Base-by-base conservation (phyloP, 2,888 invertebrate genomes). In the Lasius platythorax region DNA sequence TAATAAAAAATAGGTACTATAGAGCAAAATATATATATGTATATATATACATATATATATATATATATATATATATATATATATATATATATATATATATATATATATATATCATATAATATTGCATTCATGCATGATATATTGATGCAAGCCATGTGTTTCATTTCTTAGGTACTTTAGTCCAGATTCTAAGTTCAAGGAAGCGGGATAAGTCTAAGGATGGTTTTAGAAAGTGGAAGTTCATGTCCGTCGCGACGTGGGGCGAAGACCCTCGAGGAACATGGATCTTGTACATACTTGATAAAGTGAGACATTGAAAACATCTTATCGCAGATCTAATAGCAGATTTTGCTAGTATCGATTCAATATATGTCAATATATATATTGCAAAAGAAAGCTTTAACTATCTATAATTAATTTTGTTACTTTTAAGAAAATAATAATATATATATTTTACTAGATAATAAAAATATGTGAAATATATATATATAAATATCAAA, bases 161-260 rank as follows among this genome's bases (percentile, higher is more conserved):
- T 28, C 3, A 6, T 28, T 63, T 63, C 0, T 46, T 61, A 98
- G 98, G 97, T 43, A 97, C 97, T 0, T 95, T 94, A 90, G 96
- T 97, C 1, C 96, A 97, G 91, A 94, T 99, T 66, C 95, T 99
- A 84, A 97, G 97, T 87, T 95, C 96, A 43, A 96, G 99, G 88
- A 96, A 96, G 46, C 95, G 96, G 73, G 99, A 99, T 93, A 94
- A 95, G 30, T 98, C 98, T 0, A 93, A 94, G 0, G 95, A 95
- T 11, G 98, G 98, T 4, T 98, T 98, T 93, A 93, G 95, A 12
- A 96, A 97, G 91, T 99, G 99, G 99, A 97, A 97, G 9, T 97
- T 99, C 92, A 97, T 97, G 96, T 98, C 98, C 0, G 98, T 98
- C 0, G 98, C 98, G 90, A 97, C 97, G 0, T 99, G 99, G 99